Evolutionary conservation across 2,888 invertebrate genomes (phyloP).

Genomic region (Hydrotaea cyrtoneurina): DNA sequence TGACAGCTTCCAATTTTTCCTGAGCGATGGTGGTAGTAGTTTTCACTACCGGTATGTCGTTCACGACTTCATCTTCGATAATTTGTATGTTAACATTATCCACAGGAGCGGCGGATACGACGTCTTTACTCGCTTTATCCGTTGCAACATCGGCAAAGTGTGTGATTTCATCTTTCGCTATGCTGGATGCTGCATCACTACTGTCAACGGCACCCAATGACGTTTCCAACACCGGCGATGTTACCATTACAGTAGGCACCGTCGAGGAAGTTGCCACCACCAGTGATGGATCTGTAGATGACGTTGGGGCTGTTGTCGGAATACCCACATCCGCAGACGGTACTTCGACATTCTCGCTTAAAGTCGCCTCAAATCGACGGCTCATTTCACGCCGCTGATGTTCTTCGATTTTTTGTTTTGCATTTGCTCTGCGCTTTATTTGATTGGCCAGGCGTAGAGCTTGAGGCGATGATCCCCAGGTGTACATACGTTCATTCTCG

Average conservation of each 20-base stretch:
- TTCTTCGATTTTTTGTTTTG: slow-evolving; percentile 82
- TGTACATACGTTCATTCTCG: slow-evolving; percentile 85
- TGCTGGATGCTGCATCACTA: slow-evolving; percentile 38
- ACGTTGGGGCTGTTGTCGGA: slow-evolving; percentile 54
- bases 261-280: not conserved
- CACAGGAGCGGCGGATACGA: slow-evolving; percentile 34
- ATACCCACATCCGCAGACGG: slow-evolving; percentile 50
- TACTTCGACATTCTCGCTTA: slow-evolving; percentile 59
- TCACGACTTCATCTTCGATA: slow-evolving; percentile 50
- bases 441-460: slow-evolving; percentile 86
- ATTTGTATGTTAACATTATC: slow-evolving; percentile 49
- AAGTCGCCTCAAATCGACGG: slow-evolving; percentile 77
- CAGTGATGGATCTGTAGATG: slow-evolving; percentile 32
- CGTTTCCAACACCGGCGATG: slow-evolving; percentile 19
- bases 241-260: slow-evolving; percentile 45
- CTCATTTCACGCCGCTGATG: slow-evolving; percentile 80
- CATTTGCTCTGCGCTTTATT: slow-evolving; percentile 83
- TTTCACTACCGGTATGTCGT: slow-evolving; percentile 50
- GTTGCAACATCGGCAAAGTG: not conserved
- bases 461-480: slow-evolving; percentile 90
- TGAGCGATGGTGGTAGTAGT: slow-evolving; percentile 7
- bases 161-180: slow-evolving; percentile 52
- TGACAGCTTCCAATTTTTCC: slow-evolving; percentile 28
- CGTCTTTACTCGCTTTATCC: slow-evolving; percentile 55
- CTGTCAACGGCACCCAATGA: not conserved